Evolutionary conservation across 2,888 invertebrate genomes (phyloP).

Genomic region (Pterobdella sp.): DNA sequence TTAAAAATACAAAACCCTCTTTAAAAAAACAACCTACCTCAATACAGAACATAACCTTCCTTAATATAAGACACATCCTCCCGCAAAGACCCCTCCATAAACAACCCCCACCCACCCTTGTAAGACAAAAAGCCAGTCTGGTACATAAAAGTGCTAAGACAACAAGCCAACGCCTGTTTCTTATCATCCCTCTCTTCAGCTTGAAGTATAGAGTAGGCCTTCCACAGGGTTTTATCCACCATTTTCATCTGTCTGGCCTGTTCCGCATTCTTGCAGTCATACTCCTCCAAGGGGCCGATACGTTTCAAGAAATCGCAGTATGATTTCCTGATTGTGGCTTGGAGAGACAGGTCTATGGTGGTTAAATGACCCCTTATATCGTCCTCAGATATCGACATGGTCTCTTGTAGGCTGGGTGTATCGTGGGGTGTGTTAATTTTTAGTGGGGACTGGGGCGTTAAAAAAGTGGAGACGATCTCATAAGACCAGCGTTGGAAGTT

Average conservation of each 20-base stretch:
- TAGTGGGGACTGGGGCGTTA: conserved; percentile 13
- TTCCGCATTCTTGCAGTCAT: conserved; percentile 19
- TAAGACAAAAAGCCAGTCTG: conserved; percentile 8
- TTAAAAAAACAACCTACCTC: no score
- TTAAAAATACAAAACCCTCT: not conserved
- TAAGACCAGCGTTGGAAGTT: conserved; percentile 24
- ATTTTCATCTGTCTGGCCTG: conserved; percentile 18
- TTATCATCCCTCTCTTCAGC: conserved; percentile 22
- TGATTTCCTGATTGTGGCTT: not conserved
- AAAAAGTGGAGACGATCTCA: conserved; percentile 23
- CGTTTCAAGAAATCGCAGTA: not conserved
- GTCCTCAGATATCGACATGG: not conserved
- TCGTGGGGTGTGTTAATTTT: not conserved
- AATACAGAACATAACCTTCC: no score
- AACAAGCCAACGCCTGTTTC: conserved; percentile 25
- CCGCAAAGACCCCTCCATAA: not conserved
- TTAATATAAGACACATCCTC: no score
- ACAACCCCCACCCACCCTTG: not conserved
- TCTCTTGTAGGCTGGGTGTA: not conserved
- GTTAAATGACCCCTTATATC: not conserved
- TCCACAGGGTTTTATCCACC: conserved; percentile 21
- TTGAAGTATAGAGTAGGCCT: conserved; percentile 4
- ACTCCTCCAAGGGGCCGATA: conserved; percentile 10
- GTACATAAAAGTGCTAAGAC: conserved; percentile 20
- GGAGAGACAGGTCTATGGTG: not conserved